A percentile compares a stretch with the other conserved stretches of the same genome.
phyloP scores from a whole-genome alignment of 1,140 invertebrate genomes.

The Macrobrachium rosenbergii region DNA sequence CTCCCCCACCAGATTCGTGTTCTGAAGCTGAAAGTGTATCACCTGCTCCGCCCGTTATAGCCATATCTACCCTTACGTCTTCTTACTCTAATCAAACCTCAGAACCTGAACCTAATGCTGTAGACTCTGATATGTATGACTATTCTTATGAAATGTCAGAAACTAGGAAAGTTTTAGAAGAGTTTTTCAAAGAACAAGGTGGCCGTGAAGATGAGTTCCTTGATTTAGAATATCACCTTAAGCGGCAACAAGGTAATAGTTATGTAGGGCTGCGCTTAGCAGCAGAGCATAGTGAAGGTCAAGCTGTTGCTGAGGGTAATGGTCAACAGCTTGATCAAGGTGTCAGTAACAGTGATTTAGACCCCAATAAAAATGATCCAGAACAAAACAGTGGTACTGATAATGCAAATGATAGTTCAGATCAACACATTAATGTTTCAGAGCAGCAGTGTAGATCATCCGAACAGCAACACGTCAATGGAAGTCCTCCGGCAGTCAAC shows the following conservation, averaged over 20 bases:
- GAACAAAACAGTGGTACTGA: slow-evolving; percentile 40
- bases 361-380: slow-evolving; percentile 36
- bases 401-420: slow-evolving; percentile 44
- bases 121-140: slow-evolving; percentile 59
- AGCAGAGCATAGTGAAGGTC: slow-evolving; percentile 73
- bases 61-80: slow-evolving; percentile 65
- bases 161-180: slow-evolving; percentile 89
- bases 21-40: slow-evolving; percentile 59
- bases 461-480: not conserved
- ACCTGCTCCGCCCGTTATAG: slow-evolving; percentile 55
- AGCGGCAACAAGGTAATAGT: slow-evolving; percentile 81
- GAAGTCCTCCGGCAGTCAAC: slow-evolving; percentile 23
- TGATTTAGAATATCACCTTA: slow-evolving; percentile 83
- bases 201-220: slow-evolving; percentile 73
- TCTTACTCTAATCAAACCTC: slow-evolving; percentile 58
- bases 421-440: slow-evolving; percentile 29
- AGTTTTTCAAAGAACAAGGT: slow-evolving; percentile 87
- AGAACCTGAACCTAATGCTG: slow-evolving; percentile 33
- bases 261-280: slow-evolving; percentile 85
- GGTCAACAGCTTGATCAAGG: slow-evolving; percentile 21
- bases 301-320: slow-evolving; percentile 47
- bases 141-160: slow-evolving; percentile 92
- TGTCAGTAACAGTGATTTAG: slow-evolving; percentile 24
- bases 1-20: slow-evolving; percentile 43
- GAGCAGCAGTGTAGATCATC: slow-evolving; percentile 33